phyloP scores from a whole-genome alignment of 2,888 invertebrate genomes.

The Tiliacea aurago region DNA sequence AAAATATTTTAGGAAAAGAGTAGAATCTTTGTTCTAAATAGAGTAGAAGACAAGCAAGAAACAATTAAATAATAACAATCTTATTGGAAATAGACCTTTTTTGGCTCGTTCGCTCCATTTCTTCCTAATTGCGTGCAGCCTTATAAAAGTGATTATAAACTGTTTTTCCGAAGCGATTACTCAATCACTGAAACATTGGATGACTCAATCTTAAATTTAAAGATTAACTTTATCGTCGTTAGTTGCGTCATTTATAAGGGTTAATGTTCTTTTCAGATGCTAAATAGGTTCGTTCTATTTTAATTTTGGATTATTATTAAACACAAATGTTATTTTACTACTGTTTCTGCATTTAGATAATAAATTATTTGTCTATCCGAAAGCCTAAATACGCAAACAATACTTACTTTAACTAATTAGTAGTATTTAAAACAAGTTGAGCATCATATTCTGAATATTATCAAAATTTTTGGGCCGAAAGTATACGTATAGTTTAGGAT shows the following conservation, averaged over 20 bases:
- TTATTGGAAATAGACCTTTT: constrained; percentile 25
- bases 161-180: constrained; percentile 42
- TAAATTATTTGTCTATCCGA: no score
- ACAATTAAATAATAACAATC: constrained; percentile 25
- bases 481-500: no score
- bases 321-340: neutral
- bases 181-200: constrained; percentile 42
- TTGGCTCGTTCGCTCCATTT: constrained; percentile 49
- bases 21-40: neutral
- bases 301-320: neutral
- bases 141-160: constrained; percentile 42
- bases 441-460: no score
- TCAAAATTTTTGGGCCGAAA: no score
- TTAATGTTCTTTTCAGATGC: neutral
- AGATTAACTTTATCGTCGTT: constrained; percentile 20
- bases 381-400: no score
- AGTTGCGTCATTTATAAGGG: constrained; percentile 8
- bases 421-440: no score
- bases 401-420: no score
- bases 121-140: constrained; percentile 43
- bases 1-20: neutral
- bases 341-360: no score
- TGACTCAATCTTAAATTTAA: constrained; percentile 35
- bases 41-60: constrained; percentile 1
- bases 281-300: neutral